A percentile compares a stretch with the other conserved stretches of the same genome.
These are phyloP conservation scores for Troglohyphantes excavatus DNA, from an alignment of 2,888 invertebrate genomes.

Conservation along the genomic window DNA sequence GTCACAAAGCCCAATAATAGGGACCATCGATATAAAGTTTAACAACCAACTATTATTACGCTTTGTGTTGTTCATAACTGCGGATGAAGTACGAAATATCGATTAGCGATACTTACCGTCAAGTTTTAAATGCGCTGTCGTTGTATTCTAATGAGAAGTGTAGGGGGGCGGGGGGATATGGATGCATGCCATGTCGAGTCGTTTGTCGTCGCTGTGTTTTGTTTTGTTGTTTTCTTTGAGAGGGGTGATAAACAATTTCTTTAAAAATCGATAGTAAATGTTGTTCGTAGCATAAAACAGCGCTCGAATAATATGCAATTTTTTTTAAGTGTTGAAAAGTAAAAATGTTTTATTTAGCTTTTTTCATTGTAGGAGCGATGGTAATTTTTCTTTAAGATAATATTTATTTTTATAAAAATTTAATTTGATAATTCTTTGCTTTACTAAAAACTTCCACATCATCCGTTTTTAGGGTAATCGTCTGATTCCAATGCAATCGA, in stretches of 20 bases:
- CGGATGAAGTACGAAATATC: conserved; percentile 18
- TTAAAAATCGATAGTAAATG: not conserved
- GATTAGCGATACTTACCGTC: conserved; percentile 59
- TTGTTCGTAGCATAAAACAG: not conserved
- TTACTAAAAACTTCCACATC: no score
- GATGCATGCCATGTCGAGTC: not conserved
- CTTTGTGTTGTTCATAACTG: conserved; percentile 57
- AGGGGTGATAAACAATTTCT: not conserved
- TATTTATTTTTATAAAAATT: no score
- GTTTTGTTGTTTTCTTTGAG: not conserved
- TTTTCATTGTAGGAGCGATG: no score
- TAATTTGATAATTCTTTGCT: no score
- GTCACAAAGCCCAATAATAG: conserved; percentile 17
- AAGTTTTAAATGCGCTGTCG: conserved; percentile 54
- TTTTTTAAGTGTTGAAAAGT: no score
- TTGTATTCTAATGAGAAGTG: conserved; percentile 24
- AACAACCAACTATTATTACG: conserved; percentile 71
- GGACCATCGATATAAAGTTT: conserved; percentile 52
- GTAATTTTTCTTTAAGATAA: no score
- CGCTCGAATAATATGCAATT: no score
- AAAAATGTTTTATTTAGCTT: no score
- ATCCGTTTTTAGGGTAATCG: no score
- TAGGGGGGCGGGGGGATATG: not conserved
- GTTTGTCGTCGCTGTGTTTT: not conserved
- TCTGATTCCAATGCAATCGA: no score